These are phyloP conservation scores for Chloroclystis v-ata DNA, from an alignment of 2,888 invertebrate species.

Conservation along the genomic window DNA sequence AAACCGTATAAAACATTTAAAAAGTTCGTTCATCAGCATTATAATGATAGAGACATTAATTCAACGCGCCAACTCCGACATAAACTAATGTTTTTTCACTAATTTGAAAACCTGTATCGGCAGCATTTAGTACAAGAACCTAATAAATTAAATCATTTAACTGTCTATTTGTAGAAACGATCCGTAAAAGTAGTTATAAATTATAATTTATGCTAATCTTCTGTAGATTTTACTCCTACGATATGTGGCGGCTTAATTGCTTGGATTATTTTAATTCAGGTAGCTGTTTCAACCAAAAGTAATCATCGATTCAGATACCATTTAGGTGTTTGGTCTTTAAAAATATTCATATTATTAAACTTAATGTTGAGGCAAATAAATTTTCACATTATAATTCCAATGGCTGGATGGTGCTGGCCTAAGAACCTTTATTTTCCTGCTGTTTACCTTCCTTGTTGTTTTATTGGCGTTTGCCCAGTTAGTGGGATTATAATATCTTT, in stretches of 20 bases:
- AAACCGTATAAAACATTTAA: not conserved
- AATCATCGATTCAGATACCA: constrained; percentile 6
- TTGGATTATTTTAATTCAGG: not conserved
- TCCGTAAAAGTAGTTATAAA: constrained; percentile 50
- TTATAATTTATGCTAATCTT: constrained; percentile 61
- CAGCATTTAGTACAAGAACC: constrained; percentile 31
- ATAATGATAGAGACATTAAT: constrained; percentile 28
- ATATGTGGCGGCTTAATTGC: constrained; percentile 31
- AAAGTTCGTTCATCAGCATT: constrained; percentile 2
- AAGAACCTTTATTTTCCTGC: too few species aligned
- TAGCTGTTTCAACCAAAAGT: constrained; percentile 3
- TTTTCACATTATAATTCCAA: too few species aligned
- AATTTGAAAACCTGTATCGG: constrained; percentile 28
- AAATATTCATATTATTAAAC: too few species aligned
- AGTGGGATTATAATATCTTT: too few species aligned
- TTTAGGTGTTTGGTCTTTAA: not conserved
- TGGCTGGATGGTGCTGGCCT: too few species aligned
- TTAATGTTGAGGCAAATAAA: too few species aligned
- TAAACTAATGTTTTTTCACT: constrained; percentile 26
- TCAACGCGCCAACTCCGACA: constrained; percentile 21
- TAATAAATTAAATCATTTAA: constrained; percentile 43
- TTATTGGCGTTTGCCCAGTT: too few species aligned
- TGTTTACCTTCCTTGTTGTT: too few species aligned
- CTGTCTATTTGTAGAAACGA: constrained; percentile 52
- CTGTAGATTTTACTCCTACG: constrained; percentile 52